Conservation (phyloP, 1,140 invertebrate species). For the Camponotus vicinus region DNA sequence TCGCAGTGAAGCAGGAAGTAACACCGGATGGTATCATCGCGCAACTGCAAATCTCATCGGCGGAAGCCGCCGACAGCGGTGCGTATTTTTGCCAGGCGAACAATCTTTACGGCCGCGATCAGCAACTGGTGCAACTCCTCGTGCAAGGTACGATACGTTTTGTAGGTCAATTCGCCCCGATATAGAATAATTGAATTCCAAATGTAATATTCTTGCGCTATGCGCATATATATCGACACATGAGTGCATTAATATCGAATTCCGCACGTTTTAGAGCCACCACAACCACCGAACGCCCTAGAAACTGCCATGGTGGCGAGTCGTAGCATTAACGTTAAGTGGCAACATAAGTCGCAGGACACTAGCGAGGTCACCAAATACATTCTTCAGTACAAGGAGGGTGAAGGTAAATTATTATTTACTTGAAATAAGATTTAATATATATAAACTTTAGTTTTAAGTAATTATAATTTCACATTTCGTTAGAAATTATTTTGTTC, state of each 20-base stretch:
- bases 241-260: constrained; percentile 57
- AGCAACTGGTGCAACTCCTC: constrained; percentile 92
- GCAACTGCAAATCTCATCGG: constrained; percentile 91
- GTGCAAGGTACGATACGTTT: constrained; percentile 90
- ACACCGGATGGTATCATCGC: constrained; percentile 90
- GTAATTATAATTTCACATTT: not conserved
- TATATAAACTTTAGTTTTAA: constrained; percentile 14
- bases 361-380: constrained; percentile 91
- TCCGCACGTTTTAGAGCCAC: constrained; percentile 87
- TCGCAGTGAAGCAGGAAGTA: constrained; percentile 90
- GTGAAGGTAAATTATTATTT: constrained; percentile 85
- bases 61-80: constrained; percentile 91
- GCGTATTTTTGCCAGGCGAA: constrained; percentile 94
- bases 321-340: constrained; percentile 91
- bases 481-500: not conserved
- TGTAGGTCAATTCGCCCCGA: constrained; percentile 52
- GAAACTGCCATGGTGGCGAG: constrained; percentile 91
- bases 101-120: constrained; percentile 94
- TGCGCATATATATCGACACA: constrained; percentile 5
- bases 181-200: constrained; percentile 46
- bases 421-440: not conserved
- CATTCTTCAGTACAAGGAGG: constrained; percentile 91
- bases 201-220: constrained; percentile 48
- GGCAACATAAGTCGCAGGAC: constrained; percentile 90
- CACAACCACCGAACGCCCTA: constrained; percentile 89